phyloP scores from a whole-genome alignment of 2,797 vertebrate genomes.

The Phalanger gymnotis region DNA sequence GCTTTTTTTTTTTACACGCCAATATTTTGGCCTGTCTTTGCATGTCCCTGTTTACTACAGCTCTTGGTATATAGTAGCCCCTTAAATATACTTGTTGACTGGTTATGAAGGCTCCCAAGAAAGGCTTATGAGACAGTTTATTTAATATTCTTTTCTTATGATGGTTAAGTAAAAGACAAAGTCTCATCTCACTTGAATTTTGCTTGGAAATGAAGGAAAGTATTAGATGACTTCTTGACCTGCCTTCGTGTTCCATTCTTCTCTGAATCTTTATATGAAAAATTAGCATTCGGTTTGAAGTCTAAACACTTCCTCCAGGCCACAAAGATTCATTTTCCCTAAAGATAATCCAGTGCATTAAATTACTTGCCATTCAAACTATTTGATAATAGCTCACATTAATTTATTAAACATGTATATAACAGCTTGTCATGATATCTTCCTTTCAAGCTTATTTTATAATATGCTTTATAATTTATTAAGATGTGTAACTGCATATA shows the following conservation, averaged over 20 bases:
- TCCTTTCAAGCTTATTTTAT: constrained; percentile 5
- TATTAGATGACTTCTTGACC: neutral
- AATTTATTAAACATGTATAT: constrained; percentile 9
- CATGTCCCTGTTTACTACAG: neutral
- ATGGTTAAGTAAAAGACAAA: neutral
- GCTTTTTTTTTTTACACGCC: neutral
- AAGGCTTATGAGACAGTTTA: neutral
- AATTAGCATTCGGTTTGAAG: constrained; percentile 27
- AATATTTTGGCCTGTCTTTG: no score
- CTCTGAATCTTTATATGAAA: neutral
- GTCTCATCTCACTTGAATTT: neutral
- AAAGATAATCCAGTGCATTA: constrained; percentile 10
- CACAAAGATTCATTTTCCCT: neutral
- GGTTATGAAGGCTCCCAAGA: neutral
- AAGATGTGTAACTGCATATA: neutral
- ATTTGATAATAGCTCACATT: constrained; percentile 23
- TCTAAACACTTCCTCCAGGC: constrained; percentile 16
- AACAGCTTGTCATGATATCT: constrained; percentile 7
- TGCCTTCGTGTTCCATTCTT: neutral
- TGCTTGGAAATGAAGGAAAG: neutral
- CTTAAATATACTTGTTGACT: neutral
- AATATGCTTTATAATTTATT: constrained; percentile 42
- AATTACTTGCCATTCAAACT: constrained; percentile 40
- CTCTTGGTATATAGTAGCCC: neutral
- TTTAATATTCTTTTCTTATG: neutral